These are phyloP conservation scores for Hesperophylax magnus DNA, from an alignment of 1,140 invertebrate species.

Conservation along the genomic window DNA sequence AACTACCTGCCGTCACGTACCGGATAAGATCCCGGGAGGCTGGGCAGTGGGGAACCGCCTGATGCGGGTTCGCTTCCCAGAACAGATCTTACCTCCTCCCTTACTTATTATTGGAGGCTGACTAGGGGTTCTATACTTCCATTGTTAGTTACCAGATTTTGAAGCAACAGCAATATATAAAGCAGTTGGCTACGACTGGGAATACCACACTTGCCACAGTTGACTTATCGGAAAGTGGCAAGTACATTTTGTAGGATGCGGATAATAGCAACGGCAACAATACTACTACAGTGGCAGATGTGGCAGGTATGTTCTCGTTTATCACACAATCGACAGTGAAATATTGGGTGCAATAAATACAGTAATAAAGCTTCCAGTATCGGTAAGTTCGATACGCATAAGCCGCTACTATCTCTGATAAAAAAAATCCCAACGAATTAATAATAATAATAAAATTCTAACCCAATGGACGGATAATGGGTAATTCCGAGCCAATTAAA, in stretches of 20 bases:
- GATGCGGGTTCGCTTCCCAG: constrained; percentile 6
- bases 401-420: neutral
- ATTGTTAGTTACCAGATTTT: no score
- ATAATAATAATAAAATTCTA: neutral
- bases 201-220: no score
- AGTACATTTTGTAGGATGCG: no score
- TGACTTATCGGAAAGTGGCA: no score
- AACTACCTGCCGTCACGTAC: constrained; percentile 10
- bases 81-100: constrained; percentile 1
- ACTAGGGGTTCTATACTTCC: no score
- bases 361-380: constrained; percentile 53
- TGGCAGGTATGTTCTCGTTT: no score
- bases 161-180: no score
- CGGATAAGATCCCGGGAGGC: neutral
- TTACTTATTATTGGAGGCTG: no score
- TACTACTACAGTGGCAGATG: no score
- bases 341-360: neutral
- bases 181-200: no score
- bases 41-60: neutral
- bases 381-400: neutral
- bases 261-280: no score
- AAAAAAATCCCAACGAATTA: neutral
- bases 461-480: neutral
- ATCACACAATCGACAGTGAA: no score
- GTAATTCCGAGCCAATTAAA: neutral